Base-by-base conservation (phyloP, 2,113 vertebrate genomes). In the Turnix velox region DNA sequence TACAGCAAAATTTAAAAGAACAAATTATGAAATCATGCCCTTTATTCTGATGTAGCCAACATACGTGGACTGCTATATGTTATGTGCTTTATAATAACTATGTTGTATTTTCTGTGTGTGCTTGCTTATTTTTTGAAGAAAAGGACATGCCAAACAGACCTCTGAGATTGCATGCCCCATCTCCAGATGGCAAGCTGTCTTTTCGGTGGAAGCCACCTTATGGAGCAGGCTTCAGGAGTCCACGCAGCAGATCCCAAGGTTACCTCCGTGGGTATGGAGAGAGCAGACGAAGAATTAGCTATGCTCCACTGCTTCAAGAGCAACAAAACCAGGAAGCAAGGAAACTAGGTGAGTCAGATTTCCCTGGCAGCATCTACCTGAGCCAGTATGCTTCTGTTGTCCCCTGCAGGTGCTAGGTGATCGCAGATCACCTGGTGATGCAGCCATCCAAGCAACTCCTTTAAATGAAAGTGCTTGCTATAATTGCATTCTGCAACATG, bases 321-420 rank as follows among this genome's bases (percentile, higher is more conserved):
- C 98, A 98, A 93, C 98, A 98, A 92, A 98, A 97, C 45, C 98
- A 98, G 35, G 98, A 98, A 78, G 93, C 95, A 11, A 97, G 96
- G 42, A 99, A 98, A 96, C 97, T 99, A 24, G 99, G 99, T 99
- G 97, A 97, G 97, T 91, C 18, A 15, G 13, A 31, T 39, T 78
- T 75, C 24, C 31, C 18, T 76, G 20, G 5, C 1, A 39, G 20
- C 51, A 31, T 6, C 31, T 51, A 18, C 63, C 82, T 45, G 40
- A 48, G 25, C 25, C n/a, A 24, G 31, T 39, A 27, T 8, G 3
- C 45, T 92, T 84, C 31, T 62, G n/a, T 57, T 16, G 16, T 37
- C 35, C 27, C 25, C n/a, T 62, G 11, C 13, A 71, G 30, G 59
- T 73, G 12, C 54, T 37, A 6, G 12, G 37, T 57, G 54, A 46